Evolutionary conservation across 2,797 vertebrate genomes (phyloP).

Genomic region (Myotis myotis): DNA sequence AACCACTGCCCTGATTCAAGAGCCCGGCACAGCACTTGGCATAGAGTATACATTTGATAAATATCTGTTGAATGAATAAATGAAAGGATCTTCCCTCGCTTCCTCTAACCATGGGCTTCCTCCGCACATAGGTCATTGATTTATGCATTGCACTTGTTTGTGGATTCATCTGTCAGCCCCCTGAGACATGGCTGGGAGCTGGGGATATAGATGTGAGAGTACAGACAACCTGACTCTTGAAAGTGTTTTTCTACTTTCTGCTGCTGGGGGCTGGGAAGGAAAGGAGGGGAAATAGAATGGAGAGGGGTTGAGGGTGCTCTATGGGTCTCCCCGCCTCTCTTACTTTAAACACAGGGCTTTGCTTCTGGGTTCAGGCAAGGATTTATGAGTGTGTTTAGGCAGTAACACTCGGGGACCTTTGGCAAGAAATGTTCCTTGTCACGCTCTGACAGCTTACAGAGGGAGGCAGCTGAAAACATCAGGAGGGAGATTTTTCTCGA

Average conservation of each 20-base stretch:
- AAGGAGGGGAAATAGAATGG: background rate
- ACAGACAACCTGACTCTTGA: background rate
- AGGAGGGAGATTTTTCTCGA: conserved; percentile 28
- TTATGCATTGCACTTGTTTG: background rate
- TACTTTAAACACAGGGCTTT: conserved; percentile 41
- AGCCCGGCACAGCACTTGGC: background rate
- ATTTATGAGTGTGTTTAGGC: conserved; percentile 70
- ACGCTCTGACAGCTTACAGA: conserved; percentile 34
- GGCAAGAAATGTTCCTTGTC: conserved; percentile 60
- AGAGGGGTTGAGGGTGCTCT: background rate
- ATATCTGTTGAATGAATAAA: background rate
- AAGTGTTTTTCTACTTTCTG: background rate
- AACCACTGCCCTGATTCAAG: too few relatives aligned
- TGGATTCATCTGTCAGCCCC: background rate
- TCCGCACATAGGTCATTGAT: background rate
- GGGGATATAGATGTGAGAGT: background rate
- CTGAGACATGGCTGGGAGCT: background rate
- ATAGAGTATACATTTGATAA: background rate
- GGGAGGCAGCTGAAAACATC: background rate
- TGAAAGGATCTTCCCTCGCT: background rate
- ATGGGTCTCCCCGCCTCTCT: conserved; percentile 11
- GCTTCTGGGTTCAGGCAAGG: conserved; percentile 60
- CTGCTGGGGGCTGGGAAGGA: background rate
- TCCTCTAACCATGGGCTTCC: background rate
- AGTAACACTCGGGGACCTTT: conserved; percentile 14